Percentiles rank a stretch among this genome's conserved stretches.
phyloP scores from a whole-genome alignment of 2,113 vertebrate species.

The Callocephalon fimbriatum region DNA sequence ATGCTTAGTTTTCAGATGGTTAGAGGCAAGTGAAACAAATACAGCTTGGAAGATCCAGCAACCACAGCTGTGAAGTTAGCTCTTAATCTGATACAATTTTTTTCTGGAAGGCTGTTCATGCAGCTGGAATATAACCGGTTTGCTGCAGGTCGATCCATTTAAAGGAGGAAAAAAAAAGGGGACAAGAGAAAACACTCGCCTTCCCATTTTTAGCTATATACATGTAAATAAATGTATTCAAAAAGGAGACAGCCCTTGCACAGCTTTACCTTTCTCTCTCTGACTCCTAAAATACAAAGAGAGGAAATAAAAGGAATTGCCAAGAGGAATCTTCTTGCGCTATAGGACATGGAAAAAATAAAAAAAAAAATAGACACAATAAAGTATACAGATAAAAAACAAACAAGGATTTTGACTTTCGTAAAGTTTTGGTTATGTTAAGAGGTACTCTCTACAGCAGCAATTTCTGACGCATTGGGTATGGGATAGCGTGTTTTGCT shows the following conservation, averaged over 20 bases:
- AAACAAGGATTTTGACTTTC: neutral
- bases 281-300: neutral
- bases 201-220: neutral
- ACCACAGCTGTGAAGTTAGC: neutral
- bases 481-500: neutral
- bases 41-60: neutral
- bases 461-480: neutral
- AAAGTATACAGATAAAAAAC: neutral
- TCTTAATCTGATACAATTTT: neutral
- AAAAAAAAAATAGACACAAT: neutral
- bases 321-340: neutral
- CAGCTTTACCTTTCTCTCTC: neutral
- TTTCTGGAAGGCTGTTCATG: neutral
- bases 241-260: neutral
- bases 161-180: neutral
- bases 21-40: neutral
- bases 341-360: fast-evolving
- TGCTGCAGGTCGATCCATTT: neutral
- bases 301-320: neutral
- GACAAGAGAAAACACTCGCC: neutral
- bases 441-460: neutral
- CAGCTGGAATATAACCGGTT: neutral
- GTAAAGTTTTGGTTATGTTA: neutral
- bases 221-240: neutral
- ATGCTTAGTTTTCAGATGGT: neutral